Evolutionary conservation across 2,113 vertebrate genomes (phyloP).

Genomic region (Lipophrys pholis): DNA sequence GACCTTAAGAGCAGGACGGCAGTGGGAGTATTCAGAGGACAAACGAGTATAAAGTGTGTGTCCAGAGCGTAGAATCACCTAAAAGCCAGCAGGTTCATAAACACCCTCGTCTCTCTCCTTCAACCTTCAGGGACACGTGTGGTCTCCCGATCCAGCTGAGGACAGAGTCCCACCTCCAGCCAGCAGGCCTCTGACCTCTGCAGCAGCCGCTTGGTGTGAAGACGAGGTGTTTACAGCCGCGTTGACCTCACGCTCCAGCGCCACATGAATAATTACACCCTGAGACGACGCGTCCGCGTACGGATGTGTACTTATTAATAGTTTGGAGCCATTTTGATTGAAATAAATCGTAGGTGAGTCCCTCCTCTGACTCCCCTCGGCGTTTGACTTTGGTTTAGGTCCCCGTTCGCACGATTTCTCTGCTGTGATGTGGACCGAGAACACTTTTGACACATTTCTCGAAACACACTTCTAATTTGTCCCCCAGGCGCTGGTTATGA

Average conservation of each 20-base stretch:
- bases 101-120: too few relatives aligned
- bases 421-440: slow-evolving; percentile 80
- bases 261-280: slow-evolving; percentile 36
- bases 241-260: slow-evolving; percentile 23
- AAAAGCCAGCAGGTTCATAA: too few relatives aligned
- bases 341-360: slow-evolving; percentile 73
- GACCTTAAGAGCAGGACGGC: too few relatives aligned
- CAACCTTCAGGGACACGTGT: too few relatives aligned
- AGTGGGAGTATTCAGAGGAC: too few relatives aligned
- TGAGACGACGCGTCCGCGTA: slow-evolving; percentile 17
- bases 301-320: slow-evolving; percentile 45
- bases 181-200: slow-evolving; percentile 42
- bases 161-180: background rate
- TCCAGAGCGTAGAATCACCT: too few relatives aligned
- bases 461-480: slow-evolving; percentile 80
- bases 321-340: slow-evolving; percentile 43
- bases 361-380: slow-evolving; percentile 53
- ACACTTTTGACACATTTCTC: slow-evolving; percentile 82
- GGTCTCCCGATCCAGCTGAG: too few relatives aligned
- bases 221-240: too few relatives aligned
- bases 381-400: slow-evolving; percentile 76
- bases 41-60: too few relatives aligned
- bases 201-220: too few relatives aligned
- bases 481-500: slow-evolving; percentile 74
- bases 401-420: slow-evolving; percentile 57